Conservation (phyloP, 2,797 vertebrate genomes). For the Pelochelys cantorii region DNA sequence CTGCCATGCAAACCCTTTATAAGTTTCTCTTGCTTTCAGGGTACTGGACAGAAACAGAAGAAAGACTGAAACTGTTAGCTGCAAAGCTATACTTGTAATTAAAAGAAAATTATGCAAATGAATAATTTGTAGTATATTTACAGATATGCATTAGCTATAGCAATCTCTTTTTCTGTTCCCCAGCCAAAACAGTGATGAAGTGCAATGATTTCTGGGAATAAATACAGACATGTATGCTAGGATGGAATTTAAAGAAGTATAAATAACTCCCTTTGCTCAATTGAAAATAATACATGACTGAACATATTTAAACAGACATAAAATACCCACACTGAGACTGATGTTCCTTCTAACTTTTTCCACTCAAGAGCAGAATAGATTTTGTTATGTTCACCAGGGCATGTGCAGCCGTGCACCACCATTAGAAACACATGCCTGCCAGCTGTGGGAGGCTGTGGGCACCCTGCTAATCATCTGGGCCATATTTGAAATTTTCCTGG, state of each 20-base stretch:
- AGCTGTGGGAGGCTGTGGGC: no score
- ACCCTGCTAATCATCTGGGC: no score
- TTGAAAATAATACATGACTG: background rate
- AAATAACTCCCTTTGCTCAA: background rate
- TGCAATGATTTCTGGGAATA: slow-evolving; percentile 22
- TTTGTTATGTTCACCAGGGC: no score
- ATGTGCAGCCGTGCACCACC: no score
- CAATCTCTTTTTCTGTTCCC: slow-evolving; percentile 10
- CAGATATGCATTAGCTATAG: background rate
- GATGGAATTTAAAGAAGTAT: background rate
- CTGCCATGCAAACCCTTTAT: background rate
- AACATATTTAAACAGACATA: background rate
- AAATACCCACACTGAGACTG: background rate
- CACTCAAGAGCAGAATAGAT: no score
- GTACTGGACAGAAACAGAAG: background rate
- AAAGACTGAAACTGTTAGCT: background rate
- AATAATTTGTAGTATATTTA: slow-evolving; percentile 5
- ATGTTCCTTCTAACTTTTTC: no score
- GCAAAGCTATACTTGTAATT: background rate
- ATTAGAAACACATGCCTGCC: no score
- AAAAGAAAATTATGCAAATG: background rate
- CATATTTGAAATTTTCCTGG: no score
- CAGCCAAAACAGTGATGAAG: slow-evolving; percentile 11
- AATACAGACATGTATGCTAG: background rate
- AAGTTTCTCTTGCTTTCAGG: background rate